These are phyloP conservation scores for Polymixis lichenea DNA, from an alignment of 2,888 invertebrate species.

Conservation along the genomic window DNA sequence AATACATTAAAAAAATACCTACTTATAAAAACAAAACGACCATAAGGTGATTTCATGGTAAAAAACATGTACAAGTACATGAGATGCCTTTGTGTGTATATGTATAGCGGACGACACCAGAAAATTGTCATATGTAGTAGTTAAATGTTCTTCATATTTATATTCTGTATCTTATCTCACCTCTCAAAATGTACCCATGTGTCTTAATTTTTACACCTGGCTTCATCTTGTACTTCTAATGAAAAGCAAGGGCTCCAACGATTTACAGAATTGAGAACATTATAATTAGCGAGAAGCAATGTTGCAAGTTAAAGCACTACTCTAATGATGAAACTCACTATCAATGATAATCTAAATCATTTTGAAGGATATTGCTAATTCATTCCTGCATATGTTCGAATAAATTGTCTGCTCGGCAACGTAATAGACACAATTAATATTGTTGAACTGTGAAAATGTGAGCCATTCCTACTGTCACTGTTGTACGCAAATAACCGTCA, in stretches of 20 bases:
- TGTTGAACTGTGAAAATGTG: too few species aligned
- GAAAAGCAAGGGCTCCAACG: neutral
- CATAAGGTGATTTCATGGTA: neutral
- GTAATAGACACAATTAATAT: too few species aligned
- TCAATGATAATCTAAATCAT: too few species aligned
- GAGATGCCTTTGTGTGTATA: neutral
- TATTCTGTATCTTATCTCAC: constrained; percentile 17
- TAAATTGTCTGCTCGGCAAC: too few species aligned
- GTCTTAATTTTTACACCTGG: neutral
- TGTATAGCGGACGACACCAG: neutral
- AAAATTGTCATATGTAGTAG: neutral
- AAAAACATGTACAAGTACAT: too few species aligned
- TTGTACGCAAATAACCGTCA: too few species aligned
- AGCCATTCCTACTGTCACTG: too few species aligned
- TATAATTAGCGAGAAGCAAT: neutral
- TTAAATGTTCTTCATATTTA: neutral
- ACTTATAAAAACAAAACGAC: too few species aligned
- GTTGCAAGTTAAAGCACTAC: neutral
- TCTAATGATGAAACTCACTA: too few species aligned
- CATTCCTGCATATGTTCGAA: too few species aligned
- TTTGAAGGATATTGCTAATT: too few species aligned
- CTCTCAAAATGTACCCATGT: neutral
- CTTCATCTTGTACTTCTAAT: neutral
- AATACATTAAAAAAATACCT: too few species aligned
- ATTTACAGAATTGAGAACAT: neutral